Evolutionary conservation across 2,797 vertebrate species (phyloP).

Genomic region (Aulostomus chinensis): DNA sequence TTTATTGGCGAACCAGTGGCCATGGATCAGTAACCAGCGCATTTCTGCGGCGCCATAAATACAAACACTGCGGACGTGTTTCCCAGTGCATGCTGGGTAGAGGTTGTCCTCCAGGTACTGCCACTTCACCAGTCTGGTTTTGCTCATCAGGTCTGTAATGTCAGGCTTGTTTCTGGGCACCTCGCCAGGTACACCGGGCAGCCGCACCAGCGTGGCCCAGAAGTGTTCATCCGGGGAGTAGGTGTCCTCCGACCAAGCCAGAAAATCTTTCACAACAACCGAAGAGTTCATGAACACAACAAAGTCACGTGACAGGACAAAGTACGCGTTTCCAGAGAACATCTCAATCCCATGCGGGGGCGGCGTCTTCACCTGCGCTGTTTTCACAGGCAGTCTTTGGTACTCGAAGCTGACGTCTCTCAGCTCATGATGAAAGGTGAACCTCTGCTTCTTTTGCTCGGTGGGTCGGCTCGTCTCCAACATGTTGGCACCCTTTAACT

Average conservation of each 20-base stretch:
- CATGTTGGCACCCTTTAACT: slow-evolving; percentile 87
- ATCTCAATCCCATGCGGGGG: slow-evolving; percentile 86
- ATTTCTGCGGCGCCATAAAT: slow-evolving; percentile 90
- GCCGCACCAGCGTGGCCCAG: slow-evolving; percentile 88
- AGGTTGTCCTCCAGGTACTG: slow-evolving; percentile 85
- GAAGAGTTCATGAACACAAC: slow-evolving; percentile 77
- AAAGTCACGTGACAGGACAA: slow-evolving; percentile 86
- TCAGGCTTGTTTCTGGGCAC: slow-evolving; percentile 79
- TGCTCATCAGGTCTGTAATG: slow-evolving; percentile 90
- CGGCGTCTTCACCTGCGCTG: slow-evolving; percentile 72
- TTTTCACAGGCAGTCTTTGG: slow-evolving; percentile 82
- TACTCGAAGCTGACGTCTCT: slow-evolving; percentile 82
- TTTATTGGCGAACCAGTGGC: slow-evolving; percentile 96
- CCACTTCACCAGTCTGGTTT: slow-evolving; percentile 94
- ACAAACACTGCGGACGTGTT: slow-evolving; percentile 89
- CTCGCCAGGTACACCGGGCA: slow-evolving; percentile 87
- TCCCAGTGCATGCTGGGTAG: slow-evolving; percentile 90
- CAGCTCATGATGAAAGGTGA: slow-evolving; percentile 84
- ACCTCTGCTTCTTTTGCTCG: slow-evolving; percentile 84
- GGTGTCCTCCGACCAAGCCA: slow-evolving; percentile 89
- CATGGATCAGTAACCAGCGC: slow-evolving; percentile 88
- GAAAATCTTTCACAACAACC: slow-evolving; percentile 82
- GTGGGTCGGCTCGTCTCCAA: slow-evolving; percentile 87
- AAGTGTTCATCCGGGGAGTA: slow-evolving; percentile 95
- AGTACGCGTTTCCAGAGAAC: slow-evolving; percentile 93